These are phyloP conservation scores for Trissolcus japonicus DNA, from an alignment of 2,888 invertebrate species.

Conservation along the genomic window DNA sequence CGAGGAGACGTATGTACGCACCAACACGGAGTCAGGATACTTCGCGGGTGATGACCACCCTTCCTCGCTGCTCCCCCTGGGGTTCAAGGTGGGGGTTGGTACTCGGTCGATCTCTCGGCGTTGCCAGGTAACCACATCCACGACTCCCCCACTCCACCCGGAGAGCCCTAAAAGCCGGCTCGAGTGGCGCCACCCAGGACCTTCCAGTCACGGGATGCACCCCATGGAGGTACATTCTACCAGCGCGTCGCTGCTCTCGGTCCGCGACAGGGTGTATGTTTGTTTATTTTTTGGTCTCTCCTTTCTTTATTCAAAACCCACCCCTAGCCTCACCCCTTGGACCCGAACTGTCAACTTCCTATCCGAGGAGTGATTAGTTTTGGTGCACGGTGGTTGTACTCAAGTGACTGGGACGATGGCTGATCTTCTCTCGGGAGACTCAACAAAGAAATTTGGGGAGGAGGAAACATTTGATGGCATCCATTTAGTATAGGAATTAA, in stretches of 20 bases:
- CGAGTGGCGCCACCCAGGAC: conserved; percentile 65
- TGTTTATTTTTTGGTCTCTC: conserved; percentile 14
- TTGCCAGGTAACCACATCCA: conserved; percentile 73
- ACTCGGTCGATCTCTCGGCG: conserved; percentile 75
- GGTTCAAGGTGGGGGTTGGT: conserved; percentile 70
- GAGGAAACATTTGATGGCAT: background rate
- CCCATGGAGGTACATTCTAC: conserved; percentile 69
- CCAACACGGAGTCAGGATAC: conserved; percentile 36
- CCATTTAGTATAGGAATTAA: too few relatives aligned
- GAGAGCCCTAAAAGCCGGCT: conserved; percentile 65
- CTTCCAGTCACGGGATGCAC: conserved; percentile 71
- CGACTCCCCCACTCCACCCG: conserved; percentile 61
- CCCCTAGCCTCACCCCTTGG: background rate
- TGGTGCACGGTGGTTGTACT: background rate
- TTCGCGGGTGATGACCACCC: conserved; percentile 49
- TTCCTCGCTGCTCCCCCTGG: conserved; percentile 72
- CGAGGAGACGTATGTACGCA: conserved; percentile 37
- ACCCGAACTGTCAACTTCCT: background rate
- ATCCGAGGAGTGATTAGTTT: background rate
- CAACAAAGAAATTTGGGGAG: background rate
- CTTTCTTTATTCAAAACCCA: background rate
- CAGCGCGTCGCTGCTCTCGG: conserved; percentile 46
- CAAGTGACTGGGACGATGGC: too few relatives aligned
- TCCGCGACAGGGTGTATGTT: conserved; percentile 41
- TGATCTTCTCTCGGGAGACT: too few relatives aligned